Conservation (phyloP, 2,113 vertebrate genomes). For the Motacilla alba region DNA sequence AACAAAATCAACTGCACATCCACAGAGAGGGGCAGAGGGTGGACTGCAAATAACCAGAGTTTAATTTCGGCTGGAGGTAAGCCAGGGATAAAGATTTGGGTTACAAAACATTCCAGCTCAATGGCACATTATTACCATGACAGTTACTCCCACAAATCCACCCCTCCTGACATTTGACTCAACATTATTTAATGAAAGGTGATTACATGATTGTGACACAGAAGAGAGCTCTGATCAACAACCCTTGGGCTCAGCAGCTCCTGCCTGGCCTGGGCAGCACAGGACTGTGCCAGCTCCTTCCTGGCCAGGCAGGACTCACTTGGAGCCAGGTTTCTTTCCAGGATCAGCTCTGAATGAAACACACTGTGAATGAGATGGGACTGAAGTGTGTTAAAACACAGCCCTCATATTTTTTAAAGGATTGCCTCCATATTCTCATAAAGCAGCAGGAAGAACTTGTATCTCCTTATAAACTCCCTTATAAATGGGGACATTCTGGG, state of each 20-base stretch:
- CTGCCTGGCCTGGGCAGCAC: background rate
- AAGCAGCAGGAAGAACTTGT: background rate
- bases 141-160: background rate
- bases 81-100: background rate
- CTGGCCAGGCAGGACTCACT: background rate
- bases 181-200: background rate
- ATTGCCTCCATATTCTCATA: background rate
- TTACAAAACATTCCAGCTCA: conserved; percentile 13
- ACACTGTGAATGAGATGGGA: background rate
- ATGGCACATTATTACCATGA: background rate
- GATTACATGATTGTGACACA: background rate
- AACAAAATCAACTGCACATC: background rate
- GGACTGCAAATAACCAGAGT: background rate
- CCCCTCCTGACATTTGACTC: background rate
- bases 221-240: background rate
- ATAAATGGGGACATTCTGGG: background rate
- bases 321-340: background rate
- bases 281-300: background rate
- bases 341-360: background rate
- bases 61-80: conserved; percentile 7
- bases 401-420: background rate
- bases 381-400: background rate
- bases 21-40: background rate
- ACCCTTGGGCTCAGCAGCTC: background rate
- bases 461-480: background rate